Percentiles rank a stretch among this genome's conserved stretches.
phyloP scores from a whole-genome alignment of 2,888 invertebrate genomes.

The Yponomeuta evonymella region DNA sequence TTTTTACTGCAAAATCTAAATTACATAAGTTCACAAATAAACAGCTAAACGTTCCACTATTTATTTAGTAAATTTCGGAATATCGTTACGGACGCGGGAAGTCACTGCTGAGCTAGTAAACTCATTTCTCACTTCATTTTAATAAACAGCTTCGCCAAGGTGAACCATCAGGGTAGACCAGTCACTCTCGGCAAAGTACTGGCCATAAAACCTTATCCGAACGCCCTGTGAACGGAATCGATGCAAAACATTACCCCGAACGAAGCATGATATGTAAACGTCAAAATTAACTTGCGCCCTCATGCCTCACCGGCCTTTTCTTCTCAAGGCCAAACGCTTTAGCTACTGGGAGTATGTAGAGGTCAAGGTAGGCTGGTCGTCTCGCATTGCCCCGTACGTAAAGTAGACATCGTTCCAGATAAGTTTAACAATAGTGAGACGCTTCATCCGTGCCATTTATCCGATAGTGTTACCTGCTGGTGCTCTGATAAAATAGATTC shows the following conservation, averaged over 20 bases:
- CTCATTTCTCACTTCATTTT: background rate
- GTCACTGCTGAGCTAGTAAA: background rate
- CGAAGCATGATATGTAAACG: slow-evolving; percentile 10
- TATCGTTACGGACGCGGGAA: no score
- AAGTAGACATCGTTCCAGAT: background rate
- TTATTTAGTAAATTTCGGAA: no score
- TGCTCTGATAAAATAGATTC: background rate
- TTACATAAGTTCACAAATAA: no score
- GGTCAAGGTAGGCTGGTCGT: background rate
- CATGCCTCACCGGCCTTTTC: background rate
- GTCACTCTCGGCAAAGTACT: background rate
- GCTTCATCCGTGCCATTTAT: background rate
- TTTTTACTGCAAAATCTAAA: no score
- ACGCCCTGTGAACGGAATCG: slow-evolving; percentile 6
- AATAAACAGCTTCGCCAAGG: background rate
- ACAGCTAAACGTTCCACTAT: no score
- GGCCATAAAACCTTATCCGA: background rate
- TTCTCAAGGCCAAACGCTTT: background rate
- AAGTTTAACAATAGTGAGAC: background rate
- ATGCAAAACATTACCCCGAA: slow-evolving; percentile 9
- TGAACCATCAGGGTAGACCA: background rate
- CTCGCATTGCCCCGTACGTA: background rate
- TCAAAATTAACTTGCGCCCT: slow-evolving; percentile 5
- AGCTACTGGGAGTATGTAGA: background rate
- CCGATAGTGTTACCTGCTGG: background rate